Conservation (phyloP, 2,113 vertebrate species). For the Morone saxatilis region DNA sequence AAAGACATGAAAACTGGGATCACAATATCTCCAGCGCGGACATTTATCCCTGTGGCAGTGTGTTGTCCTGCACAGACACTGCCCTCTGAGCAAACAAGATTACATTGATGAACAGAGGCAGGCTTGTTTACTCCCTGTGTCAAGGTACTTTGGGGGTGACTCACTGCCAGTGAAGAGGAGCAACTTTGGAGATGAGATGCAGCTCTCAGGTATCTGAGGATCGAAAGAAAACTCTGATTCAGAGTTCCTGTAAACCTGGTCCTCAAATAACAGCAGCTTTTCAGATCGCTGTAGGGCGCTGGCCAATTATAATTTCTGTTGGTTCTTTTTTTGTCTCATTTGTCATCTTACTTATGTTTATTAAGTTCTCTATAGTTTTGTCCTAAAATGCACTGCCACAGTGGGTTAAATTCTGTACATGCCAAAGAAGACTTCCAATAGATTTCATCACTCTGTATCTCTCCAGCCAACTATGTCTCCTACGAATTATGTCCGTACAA, state of each 20-base stretch:
- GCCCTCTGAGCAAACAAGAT: slow-evolving; percentile 76
- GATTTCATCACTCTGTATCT: neutral
- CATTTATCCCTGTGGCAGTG: slow-evolving; percentile 53
- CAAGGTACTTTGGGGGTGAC: slow-evolving; percentile 75
- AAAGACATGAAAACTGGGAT: slow-evolving; percentile 43
- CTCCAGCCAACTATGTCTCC: neutral
- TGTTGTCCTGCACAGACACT: slow-evolving; percentile 52
- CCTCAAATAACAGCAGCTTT: slow-evolving; percentile 2
- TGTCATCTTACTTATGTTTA: neutral
- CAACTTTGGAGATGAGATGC: slow-evolving; percentile 56
- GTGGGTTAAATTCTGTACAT: neutral
- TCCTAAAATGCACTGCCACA: neutral
- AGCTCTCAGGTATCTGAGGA: slow-evolving; percentile 27
- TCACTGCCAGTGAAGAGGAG: slow-evolving; percentile 36
- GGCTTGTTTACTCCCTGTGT: slow-evolving; percentile 69
- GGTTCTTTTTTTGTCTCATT: neutral
- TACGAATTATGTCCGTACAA: neutral
- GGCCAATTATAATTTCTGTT: neutral
- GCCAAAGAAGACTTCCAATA: neutral
- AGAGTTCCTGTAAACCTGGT: neutral
- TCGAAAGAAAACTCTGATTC: slow-evolving; percentile 15
- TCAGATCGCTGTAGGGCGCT: neutral
- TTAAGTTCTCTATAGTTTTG: slow-evolving; percentile 1
- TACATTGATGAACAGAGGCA: slow-evolving; percentile 74
- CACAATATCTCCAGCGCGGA: slow-evolving; percentile 44